Evolutionary conservation across 2,888 invertebrate species (phyloP), one percentile per base, ranked within the genome.

Genomic region (Steinernema scapterisci): DNA sequence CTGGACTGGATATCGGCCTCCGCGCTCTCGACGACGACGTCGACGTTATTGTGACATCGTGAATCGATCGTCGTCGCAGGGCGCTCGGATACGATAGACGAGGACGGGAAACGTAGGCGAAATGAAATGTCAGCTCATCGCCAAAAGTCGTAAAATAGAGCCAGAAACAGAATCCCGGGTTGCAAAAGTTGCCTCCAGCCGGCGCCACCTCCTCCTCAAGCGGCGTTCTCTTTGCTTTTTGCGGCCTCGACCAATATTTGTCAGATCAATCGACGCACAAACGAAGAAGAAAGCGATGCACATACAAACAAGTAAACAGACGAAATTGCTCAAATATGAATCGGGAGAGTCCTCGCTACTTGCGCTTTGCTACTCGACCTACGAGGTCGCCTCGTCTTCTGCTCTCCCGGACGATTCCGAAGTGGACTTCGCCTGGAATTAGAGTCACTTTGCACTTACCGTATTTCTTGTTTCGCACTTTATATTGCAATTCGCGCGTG

Each of bases 291-390:
- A 27, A 63, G 27, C 27, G 63, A 31, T 27, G 16, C 27, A 63
- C 63, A 63, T 16, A 63, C 63, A 63, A 63, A 63, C 63, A 63
- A 63, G 27, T 27, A 63, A 63, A 63, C 63, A 63, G 27, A 63
- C 63, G 27, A 63, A 63, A 63, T 63, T 63, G 63, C 27, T 63
- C 63, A 63, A 63, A 63, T 63, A 63, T 63, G 63, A 63, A 63
- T 25, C 23, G 27, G 23, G 27, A 27, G 63, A 5, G 63, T 27
- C 27, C 27, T 11, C 63, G 54, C 54, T 54, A 27, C 63, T 63
- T 7, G 63, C 25, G 48, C 63, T 63, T 31, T 31, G 63, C 63
- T 63, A 63, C 63, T 63, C 63, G 63, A 31, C 16, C 23, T 13
- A 25, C 63, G 63, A 63, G 63, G 63, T 63, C 63, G 63, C 27